A percentile compares a stretch with the other conserved stretches of the same genome.
Evolutionary conservation across 2,888 invertebrate genomes (phyloP).

Genomic region (Ditula angustiorana): DNA sequence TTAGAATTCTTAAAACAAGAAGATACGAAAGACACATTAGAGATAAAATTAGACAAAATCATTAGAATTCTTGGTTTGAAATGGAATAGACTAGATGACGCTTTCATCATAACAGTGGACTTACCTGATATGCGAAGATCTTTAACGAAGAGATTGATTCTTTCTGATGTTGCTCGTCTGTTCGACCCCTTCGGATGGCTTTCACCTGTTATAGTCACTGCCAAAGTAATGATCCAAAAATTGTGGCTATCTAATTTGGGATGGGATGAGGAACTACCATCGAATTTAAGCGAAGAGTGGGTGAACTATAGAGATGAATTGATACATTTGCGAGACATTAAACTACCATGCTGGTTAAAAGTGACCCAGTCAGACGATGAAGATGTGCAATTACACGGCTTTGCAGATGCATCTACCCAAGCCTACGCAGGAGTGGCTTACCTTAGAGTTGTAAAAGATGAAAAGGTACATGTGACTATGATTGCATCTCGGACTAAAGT

Average conservation of each 20-base stretch:
- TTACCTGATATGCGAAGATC: slow-evolving; percentile 21
- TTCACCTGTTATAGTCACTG: slow-evolving; percentile 25
- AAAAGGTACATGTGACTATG: neutral
- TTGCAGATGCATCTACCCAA: no score
- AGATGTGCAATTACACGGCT: no score
- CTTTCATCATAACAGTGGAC: slow-evolving; percentile 5
- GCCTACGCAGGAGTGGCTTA: no score
- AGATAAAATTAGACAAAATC: slow-evolving; percentile 16
- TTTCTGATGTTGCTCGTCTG: slow-evolving; percentile 36
- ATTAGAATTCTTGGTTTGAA: slow-evolving; percentile 8
- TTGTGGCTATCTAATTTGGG: no score
- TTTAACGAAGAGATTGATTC: slow-evolving; percentile 33
- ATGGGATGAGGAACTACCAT: no score
- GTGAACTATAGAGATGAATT: no score
- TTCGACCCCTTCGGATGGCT: slow-evolving; percentile 39
- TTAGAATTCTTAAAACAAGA: neutral
- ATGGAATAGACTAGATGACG: slow-evolving; percentile 15
- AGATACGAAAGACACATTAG: neutral
- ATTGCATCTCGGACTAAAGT: neutral
- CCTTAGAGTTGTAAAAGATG: no score
- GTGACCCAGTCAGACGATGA: no score
- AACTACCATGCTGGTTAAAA: no score
- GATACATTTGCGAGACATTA: no score
- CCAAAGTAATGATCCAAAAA: slow-evolving; percentile 15
- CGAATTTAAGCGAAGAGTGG: no score